Base-by-base conservation (phyloP, 2,113 vertebrate genomes). In the Forbesichthys papilliferus region DNA sequence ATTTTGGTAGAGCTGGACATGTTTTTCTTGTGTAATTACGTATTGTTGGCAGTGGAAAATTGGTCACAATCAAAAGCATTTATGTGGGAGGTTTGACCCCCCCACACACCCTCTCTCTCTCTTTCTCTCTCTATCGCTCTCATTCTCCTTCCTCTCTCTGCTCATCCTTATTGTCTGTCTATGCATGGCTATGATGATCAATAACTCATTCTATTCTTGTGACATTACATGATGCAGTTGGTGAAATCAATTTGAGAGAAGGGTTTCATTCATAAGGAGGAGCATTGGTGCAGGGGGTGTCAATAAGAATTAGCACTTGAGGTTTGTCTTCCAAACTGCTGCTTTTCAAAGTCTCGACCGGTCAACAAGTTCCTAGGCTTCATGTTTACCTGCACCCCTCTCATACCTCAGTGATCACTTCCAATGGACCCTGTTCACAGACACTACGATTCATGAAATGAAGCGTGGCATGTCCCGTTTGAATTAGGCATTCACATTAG, bases 171-270 rank as follows among this genome's bases (percentile, higher is more conserved):
- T 56, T 69, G 36, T 69, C 16, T 60, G 7, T 0, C 11, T 49
- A 18, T 58, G 51, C 48, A 20, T 64, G 52, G 61, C 59, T 10
- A 53, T 61, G 54, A 80, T 83, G 54, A 80, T 83, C 75, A 79
- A 75, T 82, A 77, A 71, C 60, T 82, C 49, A 81, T 85, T 72
- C 33, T 56, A 75, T 49, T 60, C 20, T 71, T 46, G n/a, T 61
- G 49, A 74, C 61, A 57, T 54, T 53, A 66, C 76, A 68, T 73
- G 74, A 71, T 68, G 53, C 70, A 80, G 20, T 61, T 69, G 64
- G 60, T 27, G 36, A 11, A 69, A 78, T 80, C 69, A 71, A 34
- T 72, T 73, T 68, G 11, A 61, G 9, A 64, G 60, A 9, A 66
- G 58, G 60, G 51, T 27, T 49, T 79, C 13, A 57, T 66, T 68